Evolutionary conservation across 2,113 vertebrate genomes (phyloP).

Genomic region (Onychostruthus taczanowskii): DNA sequence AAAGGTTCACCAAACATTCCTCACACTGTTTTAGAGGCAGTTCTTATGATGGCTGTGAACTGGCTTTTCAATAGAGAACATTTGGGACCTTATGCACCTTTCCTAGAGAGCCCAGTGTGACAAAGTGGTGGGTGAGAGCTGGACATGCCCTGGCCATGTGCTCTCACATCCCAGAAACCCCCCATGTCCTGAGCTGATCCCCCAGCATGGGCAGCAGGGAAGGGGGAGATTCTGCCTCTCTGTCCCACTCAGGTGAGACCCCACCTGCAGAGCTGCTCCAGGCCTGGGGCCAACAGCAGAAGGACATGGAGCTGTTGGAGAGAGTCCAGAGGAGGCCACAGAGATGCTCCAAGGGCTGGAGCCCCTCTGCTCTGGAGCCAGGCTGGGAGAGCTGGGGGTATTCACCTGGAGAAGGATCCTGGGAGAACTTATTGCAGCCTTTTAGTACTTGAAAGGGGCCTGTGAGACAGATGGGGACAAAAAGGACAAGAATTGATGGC

Average conservation of each 20-base stretch:
- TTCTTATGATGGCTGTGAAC: not conserved
- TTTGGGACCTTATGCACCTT: not conserved
- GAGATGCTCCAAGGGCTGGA: not conserved
- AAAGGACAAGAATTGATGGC: not conserved
- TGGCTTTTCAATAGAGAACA: not conserved
- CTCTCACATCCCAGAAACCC: not conserved
- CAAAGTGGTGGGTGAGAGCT: not conserved
- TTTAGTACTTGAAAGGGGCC: not conserved
- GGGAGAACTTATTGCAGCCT: not conserved
- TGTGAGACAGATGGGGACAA: not conserved
- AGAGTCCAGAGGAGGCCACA: fast-evolving
- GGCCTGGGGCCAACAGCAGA: not conserved
- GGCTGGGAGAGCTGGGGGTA: not conserved
- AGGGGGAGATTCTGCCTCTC: not conserved
- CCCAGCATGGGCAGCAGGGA: fast-evolving
- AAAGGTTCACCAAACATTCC: not conserved
- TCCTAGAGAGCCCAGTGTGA: not conserved
- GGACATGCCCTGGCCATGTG: not conserved
- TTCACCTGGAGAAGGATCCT: not conserved
- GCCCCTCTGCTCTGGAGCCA: not conserved
- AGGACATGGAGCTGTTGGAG: fast-evolving
- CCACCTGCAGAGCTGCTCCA: not conserved
- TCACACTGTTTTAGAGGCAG: not conserved
- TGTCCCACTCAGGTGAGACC: not conserved
- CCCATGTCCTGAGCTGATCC: not conserved